These are phyloP conservation scores for Pangasius djambal DNA, from an alignment of 2,797 vertebrate species.

Conservation along the genomic window DNA sequence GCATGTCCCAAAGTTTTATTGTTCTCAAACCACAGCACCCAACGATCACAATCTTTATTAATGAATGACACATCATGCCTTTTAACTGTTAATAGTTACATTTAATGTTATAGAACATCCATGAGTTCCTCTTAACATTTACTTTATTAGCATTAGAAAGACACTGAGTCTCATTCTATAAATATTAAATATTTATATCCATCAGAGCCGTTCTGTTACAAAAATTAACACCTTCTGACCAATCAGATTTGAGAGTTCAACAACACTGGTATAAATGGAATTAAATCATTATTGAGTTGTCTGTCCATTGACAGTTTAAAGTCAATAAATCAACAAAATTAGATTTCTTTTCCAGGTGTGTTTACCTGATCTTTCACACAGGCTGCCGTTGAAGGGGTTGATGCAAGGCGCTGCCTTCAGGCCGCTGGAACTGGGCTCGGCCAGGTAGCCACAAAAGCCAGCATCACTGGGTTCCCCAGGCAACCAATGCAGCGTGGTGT, in stretches of 20 bases:
- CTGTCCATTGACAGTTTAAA: background rate
- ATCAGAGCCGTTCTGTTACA: background rate
- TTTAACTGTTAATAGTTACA: background rate
- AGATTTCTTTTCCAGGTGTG: too few species aligned
- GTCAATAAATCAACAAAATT: background rate
- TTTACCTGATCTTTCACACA: slow-evolving; percentile 91
- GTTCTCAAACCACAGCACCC: background rate
- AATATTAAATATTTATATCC: background rate
- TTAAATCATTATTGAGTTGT: background rate
- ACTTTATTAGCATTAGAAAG: background rate
- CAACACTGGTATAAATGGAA: background rate
- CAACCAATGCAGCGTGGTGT: slow-evolving; percentile 91
- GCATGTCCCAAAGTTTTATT: background rate
- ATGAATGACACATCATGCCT: background rate
- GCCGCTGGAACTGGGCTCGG: slow-evolving; percentile 84
- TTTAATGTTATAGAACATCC: background rate
- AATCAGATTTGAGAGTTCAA: background rate
- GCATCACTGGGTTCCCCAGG: slow-evolving; percentile 90
- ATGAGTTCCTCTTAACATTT: background rate
- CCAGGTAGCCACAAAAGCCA: slow-evolving; percentile 93
- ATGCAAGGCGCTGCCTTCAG: slow-evolving; percentile 93
- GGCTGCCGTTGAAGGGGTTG: slow-evolving; percentile 89
- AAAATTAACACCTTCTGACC: background rate
- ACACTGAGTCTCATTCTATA: background rate
- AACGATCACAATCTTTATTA: background rate